Evolutionary conservation across 2,113 vertebrate species (phyloP).

Genomic region (Riparia riparia): DNA sequence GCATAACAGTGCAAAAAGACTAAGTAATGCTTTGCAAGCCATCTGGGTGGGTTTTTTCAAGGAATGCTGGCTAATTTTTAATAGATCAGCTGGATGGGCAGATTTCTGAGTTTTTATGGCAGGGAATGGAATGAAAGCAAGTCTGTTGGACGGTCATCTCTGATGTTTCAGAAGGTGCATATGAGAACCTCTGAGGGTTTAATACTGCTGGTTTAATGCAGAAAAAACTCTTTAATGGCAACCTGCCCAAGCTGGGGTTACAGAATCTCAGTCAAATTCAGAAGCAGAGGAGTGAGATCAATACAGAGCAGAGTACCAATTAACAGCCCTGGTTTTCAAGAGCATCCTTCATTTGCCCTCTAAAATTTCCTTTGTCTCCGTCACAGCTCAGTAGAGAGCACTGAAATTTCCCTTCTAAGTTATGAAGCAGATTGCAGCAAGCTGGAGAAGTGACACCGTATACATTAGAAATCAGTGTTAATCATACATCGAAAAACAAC

Average conservation of each 20-base stretch:
- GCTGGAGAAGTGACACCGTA: neutral
- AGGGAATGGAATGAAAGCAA: neutral
- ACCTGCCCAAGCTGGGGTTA: neutral
- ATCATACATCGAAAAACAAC: neutral
- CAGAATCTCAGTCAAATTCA: slow-evolving; percentile 5
- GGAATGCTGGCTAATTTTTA: neutral
- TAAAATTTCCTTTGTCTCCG: slow-evolving; percentile 35
- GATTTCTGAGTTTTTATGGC: neutral
- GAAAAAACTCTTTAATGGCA: neutral
- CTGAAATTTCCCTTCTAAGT: neutral
- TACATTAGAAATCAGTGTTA: slow-evolving; percentile 2
- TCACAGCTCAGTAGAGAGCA: neutral
- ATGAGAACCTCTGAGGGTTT: neutral
- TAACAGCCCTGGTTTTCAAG: neutral
- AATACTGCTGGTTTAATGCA: neutral
- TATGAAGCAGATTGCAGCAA: neutral
- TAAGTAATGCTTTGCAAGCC: neutral
- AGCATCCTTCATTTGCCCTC: slow-evolving; percentile 28
- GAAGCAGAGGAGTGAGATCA: slow-evolving; percentile 13
- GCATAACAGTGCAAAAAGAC: slow-evolving; percentile 2
- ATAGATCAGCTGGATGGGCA: neutral
- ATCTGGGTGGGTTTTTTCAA: neutral
- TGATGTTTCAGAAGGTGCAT: neutral
- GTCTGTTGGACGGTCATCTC: neutral
- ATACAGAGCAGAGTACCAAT: slow-evolving; percentile 21